Conservation (phyloP, 2,113 vertebrate species). For the Eudorcas thomsonii region DNA sequence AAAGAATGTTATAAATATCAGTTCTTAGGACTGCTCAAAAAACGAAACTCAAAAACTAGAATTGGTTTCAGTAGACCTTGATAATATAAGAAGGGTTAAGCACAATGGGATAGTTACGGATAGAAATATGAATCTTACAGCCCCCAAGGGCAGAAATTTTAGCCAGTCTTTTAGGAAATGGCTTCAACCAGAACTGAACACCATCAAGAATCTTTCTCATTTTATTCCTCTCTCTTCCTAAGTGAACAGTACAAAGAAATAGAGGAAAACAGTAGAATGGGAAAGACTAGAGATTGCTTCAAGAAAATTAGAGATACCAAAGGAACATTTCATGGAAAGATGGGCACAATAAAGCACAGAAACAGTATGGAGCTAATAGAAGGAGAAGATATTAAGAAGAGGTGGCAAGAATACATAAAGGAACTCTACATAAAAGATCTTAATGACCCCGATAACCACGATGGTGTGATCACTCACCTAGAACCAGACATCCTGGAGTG, state of each 20-base stretch:
- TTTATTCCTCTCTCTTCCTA: neutral
- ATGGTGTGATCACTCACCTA: neutral
- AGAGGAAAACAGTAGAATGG: neutral
- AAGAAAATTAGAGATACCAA: neutral
- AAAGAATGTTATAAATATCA: neutral
- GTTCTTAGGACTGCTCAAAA: neutral
- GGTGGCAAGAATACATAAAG: neutral
- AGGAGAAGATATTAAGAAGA: neutral
- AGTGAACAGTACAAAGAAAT: neutral
- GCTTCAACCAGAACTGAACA: neutral
- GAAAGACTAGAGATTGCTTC: neutral
- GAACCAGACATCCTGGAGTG: neutral
- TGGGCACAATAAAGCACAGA: neutral
- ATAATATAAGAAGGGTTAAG: neutral
- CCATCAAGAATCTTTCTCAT: neutral
- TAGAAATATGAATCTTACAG: neutral
- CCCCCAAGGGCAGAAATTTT: neutral
- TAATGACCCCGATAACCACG: neutral
- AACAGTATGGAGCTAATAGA: neutral
- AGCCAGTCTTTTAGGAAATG: neutral
- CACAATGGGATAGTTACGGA: neutral
- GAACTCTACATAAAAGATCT: neutral
- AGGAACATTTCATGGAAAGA: neutral
- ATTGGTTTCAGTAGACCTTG: neutral
- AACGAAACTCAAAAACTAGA: neutral